phyloP scores from a whole-genome alignment of 2,113 vertebrate genomes.

The Ploceus nigricollis region DNA sequence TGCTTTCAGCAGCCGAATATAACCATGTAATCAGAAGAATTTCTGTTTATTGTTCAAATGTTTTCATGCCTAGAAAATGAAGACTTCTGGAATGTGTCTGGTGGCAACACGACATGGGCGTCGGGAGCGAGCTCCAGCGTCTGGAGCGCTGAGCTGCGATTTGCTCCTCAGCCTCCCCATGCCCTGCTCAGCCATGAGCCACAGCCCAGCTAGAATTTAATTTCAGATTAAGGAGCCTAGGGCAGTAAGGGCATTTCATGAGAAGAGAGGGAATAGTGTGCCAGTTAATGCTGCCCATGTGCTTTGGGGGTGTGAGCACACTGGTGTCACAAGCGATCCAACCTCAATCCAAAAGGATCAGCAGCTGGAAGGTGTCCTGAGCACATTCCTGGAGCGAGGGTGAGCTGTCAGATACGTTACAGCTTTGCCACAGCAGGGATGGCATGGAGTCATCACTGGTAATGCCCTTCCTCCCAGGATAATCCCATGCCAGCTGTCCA shows the following conservation, averaged over 20 bases:
- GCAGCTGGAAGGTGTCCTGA: conserved; percentile 39
- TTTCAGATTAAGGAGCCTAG: background rate
- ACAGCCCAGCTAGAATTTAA: background rate
- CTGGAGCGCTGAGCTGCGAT: background rate
- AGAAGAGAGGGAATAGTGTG: background rate
- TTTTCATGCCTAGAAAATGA: conserved; percentile 24
- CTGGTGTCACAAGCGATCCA: accelerated
- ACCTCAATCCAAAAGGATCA: background rate
- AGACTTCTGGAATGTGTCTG: conserved; percentile 32
- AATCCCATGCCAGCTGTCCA: conserved; percentile 36
- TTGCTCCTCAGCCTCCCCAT: background rate
- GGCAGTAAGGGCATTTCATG: background rate
- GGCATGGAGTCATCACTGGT: background rate
- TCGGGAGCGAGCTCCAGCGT: background rate
- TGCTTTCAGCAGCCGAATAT: conserved; percentile 33
- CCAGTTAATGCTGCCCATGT: background rate
- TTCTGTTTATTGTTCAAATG: conserved; percentile 49
- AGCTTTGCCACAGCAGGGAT: conserved; percentile 20
- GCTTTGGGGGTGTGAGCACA: background rate
- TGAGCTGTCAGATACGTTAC: background rate
- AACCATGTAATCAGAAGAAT: conserved; percentile 41
- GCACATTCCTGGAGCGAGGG: background rate
- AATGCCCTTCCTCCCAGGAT: background rate
- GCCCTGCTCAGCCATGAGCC: background rate
- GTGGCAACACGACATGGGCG: background rate